phyloP scores from a whole-genome alignment of 1,140 invertebrate species.

The Drosophila baimaii region DNA sequence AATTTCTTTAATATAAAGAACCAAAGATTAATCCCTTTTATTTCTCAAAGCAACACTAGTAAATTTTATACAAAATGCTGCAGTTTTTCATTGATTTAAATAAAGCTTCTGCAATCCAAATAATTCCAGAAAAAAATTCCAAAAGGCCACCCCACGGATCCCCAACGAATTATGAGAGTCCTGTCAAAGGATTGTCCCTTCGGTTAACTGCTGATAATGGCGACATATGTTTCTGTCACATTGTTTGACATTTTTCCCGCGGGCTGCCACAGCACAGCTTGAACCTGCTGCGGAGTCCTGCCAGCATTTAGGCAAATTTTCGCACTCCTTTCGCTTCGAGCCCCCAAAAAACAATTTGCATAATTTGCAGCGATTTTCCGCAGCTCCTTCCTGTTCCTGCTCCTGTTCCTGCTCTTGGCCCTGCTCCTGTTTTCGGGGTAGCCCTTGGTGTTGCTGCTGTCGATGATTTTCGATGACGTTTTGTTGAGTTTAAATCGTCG shows the following conservation, averaged over 20 bases:
- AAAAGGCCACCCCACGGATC: not conserved
- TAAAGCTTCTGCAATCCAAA: not conserved
- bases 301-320: constrained; percentile 81
- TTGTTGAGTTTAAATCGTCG: constrained; percentile 61
- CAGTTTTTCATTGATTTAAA: not conserved
- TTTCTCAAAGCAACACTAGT: no score
- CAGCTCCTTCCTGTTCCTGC: constrained; percentile 36
- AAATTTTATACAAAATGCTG: not conserved
- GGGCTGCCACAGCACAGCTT: constrained; percentile 66
- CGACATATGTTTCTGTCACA: constrained; percentile 79
- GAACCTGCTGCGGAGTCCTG: constrained; percentile 45
- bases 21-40: no score
- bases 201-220: constrained; percentile 59
- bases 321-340: constrained; percentile 53
- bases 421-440: not conserved
- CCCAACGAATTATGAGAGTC: constrained; percentile 18
- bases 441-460: not conserved
- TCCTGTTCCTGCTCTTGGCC: not conserved
- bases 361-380: constrained; percentile 76
- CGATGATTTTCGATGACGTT: constrained; percentile 58
- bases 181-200: constrained; percentile 59
- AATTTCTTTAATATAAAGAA: not conserved
- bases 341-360: constrained; percentile 69
- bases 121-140: not conserved
- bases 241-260: constrained; percentile 45